These are phyloP conservation scores for Xylota sylvarum DNA, from an alignment of 2,888 invertebrate species.

Conservation along the genomic window DNA sequence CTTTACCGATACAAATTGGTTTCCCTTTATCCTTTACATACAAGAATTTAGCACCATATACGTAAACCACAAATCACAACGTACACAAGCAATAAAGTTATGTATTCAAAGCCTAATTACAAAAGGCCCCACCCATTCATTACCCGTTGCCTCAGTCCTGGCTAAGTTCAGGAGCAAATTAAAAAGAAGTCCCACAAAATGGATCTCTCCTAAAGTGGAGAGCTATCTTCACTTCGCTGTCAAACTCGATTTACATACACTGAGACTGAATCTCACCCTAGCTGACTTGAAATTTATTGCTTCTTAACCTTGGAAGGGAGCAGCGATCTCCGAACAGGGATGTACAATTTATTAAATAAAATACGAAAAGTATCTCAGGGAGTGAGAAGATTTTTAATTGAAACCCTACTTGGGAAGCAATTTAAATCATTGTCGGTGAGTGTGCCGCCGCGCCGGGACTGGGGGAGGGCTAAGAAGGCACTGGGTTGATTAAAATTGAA, in stretches of 20 bases:
- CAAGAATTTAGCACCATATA: neutral
- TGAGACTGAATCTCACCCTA: neutral
- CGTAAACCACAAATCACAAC: neutral
- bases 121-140: neutral
- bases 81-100: constrained; percentile 8
- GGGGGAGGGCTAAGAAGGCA: neutral
- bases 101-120: constrained; percentile 24
- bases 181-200: constrained; percentile 10
- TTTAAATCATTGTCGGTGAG: constrained; percentile 10
- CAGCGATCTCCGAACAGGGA: neutral
- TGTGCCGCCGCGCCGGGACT: too few species aligned
- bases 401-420: constrained; percentile 27
- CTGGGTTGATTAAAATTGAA: constrained; percentile 39
- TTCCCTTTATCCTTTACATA: neutral
- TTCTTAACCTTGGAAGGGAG: neutral
- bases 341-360: constrained; percentile 8
- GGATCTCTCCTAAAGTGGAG: neutral
- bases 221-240: constrained; percentile 9
- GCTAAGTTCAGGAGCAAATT: constrained; percentile 13
- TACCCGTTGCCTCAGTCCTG: neutral
- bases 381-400: constrained; percentile 35
- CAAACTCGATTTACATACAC: constrained; percentile 5
- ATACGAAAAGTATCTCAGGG: neutral
- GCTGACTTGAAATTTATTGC: neutral
- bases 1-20: constrained; percentile 4